Evolutionary conservation across 2,888 invertebrate genomes (phyloP).

Genomic region (Leptopilina drosophilae): DNA sequence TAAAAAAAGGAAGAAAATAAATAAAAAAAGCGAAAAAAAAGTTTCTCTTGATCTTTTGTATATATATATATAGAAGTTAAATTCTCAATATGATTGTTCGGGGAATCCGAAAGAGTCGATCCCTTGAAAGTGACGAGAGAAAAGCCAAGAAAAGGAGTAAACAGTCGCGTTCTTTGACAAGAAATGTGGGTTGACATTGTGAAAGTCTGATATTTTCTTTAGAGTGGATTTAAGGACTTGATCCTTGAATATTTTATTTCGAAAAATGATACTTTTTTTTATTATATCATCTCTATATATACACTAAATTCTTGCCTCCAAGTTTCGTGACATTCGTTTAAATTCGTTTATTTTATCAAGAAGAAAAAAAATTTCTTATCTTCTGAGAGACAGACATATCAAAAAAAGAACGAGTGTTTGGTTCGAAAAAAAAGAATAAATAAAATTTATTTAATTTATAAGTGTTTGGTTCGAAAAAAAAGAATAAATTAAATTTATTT

Average conservation of each 20-base stretch:
- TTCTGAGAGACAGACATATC: no score
- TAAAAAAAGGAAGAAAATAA: background rate
- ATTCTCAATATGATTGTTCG: conserved; percentile 48
- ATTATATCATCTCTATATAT: background rate
- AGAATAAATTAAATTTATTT: no score
- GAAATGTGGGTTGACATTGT: conserved; percentile 21
- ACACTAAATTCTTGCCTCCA: no score
- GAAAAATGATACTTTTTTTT: background rate
- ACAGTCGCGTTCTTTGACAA: conserved; percentile 1
- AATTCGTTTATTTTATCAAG: no score
- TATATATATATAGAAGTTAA: no score
- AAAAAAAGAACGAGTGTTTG: no score
- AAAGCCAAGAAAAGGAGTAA: conserved; percentile 26
- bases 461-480: no score
- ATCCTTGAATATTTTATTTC: background rate
- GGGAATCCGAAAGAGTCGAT: conserved; percentile 51
- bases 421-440: no score
- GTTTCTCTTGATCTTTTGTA: no score
- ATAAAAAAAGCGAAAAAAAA: background rate
- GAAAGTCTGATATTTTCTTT: conserved; percentile 18
- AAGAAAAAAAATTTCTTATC: no score
- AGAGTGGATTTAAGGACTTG: conserved; percentile 11
- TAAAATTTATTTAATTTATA: no score
- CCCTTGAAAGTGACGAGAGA: conserved; percentile 46
- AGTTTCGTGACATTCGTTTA: no score